Conservation (phyloP, 2,888 invertebrate genomes). For the Charanyca ferruginea region DNA sequence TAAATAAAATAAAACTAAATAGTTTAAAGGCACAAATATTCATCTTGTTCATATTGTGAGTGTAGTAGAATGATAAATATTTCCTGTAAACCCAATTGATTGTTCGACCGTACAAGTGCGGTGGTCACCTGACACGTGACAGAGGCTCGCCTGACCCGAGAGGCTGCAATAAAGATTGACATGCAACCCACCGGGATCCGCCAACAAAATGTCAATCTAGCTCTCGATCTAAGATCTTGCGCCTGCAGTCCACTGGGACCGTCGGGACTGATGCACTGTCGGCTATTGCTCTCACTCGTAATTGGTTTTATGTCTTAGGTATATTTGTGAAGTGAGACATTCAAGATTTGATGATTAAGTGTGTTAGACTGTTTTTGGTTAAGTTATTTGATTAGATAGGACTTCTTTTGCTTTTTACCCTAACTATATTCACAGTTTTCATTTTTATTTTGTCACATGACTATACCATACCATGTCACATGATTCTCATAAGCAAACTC, state of each 20-base stretch:
- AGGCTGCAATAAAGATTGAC: conserved; percentile 86
- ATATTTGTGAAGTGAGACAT: conserved; percentile 15
- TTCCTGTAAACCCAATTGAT: too few species aligned
- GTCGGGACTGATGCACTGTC: conserved; percentile 70
- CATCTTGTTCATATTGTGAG: too few species aligned
- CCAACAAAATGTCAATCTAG: conserved; percentile 85
- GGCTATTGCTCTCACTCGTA: conserved; percentile 59
- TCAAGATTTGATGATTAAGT: conserved; percentile 24
- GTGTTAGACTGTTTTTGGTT: neutral
- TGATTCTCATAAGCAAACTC: too few species aligned
- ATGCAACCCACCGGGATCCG: conserved; percentile 73
- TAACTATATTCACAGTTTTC: too few species aligned
- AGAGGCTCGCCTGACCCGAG: conserved; percentile 66
- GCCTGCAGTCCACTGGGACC: conserved; percentile 70
- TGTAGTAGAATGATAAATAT: too few species aligned
- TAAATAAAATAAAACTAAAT: too few species aligned
- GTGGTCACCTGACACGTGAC: conserved; percentile 77
- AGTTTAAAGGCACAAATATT: too few species aligned
- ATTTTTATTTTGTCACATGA: too few species aligned
- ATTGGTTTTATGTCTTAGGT: conserved; percentile 55
- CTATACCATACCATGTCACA: too few species aligned
- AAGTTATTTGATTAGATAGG: neutral
- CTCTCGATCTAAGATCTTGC: conserved; percentile 83
- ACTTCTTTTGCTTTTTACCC: too few species aligned
- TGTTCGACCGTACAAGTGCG: conserved; percentile 37